A percentile compares a stretch with the other conserved stretches of the same genome.
phyloP scores from a whole-genome alignment of 2,888 invertebrate genomes.

The Taenaris catops region DNA sequence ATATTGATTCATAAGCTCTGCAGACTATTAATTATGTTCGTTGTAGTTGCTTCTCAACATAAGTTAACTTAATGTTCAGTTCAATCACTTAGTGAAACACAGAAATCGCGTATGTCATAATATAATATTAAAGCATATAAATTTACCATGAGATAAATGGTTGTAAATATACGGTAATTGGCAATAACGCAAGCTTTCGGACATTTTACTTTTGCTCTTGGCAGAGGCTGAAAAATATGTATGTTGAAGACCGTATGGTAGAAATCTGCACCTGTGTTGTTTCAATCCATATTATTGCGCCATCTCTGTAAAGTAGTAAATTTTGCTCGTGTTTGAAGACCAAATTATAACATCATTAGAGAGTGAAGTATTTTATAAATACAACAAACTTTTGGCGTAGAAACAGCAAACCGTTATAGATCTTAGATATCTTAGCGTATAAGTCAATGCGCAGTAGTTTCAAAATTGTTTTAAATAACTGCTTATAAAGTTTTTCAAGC shows the following conservation, averaged over 20 bases:
- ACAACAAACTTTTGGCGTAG: not conserved
- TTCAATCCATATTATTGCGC: slow-evolving; percentile 8
- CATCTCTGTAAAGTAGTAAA: slow-evolving; percentile 2
- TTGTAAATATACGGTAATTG: slow-evolving; percentile 8
- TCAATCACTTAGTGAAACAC: too few relatives aligned
- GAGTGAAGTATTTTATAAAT: not conserved
- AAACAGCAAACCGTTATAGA: not conserved
- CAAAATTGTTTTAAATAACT: too few relatives aligned
- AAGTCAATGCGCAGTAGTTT: too few relatives aligned
- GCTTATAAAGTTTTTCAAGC: too few relatives aligned
- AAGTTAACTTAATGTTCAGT: too few relatives aligned
- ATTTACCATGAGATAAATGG: not conserved
- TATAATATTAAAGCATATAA: too few relatives aligned
- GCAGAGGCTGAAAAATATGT: slow-evolving; percentile 5
- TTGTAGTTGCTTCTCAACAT: too few relatives aligned
- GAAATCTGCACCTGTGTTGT: slow-evolving; percentile 11
- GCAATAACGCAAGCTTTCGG: slow-evolving; percentile 6
- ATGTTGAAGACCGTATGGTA: not conserved
- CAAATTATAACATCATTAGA: too few relatives aligned
- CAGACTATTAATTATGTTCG: too few relatives aligned
- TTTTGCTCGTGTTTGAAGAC: not conserved
- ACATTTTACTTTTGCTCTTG: slow-evolving; percentile 10
- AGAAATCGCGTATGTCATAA: too few relatives aligned
- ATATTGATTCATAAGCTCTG: too few relatives aligned
- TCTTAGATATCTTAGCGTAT: not conserved